phyloP scores from a whole-genome alignment of 2,113 vertebrate genomes.

The Odobenus rosmarus region DNA sequence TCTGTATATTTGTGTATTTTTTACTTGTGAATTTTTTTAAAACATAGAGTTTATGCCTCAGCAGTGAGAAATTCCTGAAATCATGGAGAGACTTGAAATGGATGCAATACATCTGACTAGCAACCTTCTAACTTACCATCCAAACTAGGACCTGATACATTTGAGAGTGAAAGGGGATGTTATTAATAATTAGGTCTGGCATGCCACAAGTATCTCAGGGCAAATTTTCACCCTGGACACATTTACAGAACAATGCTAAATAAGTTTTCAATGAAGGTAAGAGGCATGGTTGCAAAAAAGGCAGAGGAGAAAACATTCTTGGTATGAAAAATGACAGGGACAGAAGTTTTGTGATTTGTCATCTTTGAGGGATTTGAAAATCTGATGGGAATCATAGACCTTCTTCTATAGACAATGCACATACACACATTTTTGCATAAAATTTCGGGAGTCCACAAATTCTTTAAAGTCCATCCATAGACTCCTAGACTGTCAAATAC shows the following conservation, averaged over 20 bases:
- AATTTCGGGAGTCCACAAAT: neutral
- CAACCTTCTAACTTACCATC: neutral
- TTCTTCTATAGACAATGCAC: neutral
- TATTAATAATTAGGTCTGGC: neutral
- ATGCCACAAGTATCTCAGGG: neutral
- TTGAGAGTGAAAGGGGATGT: neutral
- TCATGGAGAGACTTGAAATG: neutral
- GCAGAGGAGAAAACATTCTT: neutral
- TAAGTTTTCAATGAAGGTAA: neutral
- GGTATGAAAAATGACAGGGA: neutral
- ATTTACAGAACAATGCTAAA: neutral
- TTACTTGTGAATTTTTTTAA: neutral
- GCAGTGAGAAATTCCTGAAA: neutral
- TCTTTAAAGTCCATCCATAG: neutral
- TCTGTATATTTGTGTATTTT: conserved; percentile 19
- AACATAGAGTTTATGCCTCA: neutral
- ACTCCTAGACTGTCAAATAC: neutral
- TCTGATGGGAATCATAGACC: neutral
- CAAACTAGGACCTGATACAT: neutral
- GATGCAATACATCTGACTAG: neutral
- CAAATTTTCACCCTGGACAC: neutral
- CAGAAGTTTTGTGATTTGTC: neutral
- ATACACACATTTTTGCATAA: neutral
- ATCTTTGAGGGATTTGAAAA: neutral
- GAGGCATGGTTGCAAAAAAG: neutral